These are phyloP conservation scores for Setophaga kirtlandii DNA, from an alignment of 2,113 vertebrate species.

Conservation along the genomic window DNA sequence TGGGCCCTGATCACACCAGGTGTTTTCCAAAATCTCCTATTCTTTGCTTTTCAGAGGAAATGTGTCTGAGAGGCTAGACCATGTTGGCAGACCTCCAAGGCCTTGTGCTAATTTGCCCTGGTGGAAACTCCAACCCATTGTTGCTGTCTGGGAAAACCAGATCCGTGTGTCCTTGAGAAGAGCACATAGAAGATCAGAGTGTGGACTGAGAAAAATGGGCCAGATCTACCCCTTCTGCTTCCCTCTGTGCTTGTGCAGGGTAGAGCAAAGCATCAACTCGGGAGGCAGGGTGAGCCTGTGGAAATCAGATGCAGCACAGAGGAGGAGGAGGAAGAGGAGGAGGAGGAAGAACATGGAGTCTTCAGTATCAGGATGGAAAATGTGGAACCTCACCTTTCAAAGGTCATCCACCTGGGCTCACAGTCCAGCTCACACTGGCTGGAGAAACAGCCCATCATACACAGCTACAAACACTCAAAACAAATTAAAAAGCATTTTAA, in stretches of 20 bases:
- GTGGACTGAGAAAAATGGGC: background rate
- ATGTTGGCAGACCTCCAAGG: background rate
- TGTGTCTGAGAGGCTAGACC: accelerated
- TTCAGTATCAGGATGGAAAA: background rate
- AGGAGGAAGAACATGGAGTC: background rate
- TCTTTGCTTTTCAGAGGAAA: background rate
- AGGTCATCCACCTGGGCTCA: background rate
- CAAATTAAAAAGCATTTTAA: background rate
- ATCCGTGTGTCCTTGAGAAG: background rate
- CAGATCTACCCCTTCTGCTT: background rate
- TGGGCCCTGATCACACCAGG: background rate
- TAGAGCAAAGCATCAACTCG: background rate
- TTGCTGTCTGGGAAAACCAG: background rate
- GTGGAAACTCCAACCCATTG: background rate
- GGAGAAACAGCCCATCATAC: background rate
- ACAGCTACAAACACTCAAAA: background rate
- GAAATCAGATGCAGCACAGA: background rate
- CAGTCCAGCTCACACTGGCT: background rate
- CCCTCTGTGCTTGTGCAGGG: background rate
- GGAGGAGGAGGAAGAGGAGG: background rate
- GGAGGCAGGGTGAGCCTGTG: background rate
- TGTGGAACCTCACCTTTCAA: background rate
- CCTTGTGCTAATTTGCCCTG: background rate
- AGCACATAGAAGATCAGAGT: background rate
- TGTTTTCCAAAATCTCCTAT: background rate